Evolutionary conservation across 2,888 invertebrate genomes (phyloP), one percentile per base, ranked within the genome.

Genomic region (Nymphalis c-album): DNA sequence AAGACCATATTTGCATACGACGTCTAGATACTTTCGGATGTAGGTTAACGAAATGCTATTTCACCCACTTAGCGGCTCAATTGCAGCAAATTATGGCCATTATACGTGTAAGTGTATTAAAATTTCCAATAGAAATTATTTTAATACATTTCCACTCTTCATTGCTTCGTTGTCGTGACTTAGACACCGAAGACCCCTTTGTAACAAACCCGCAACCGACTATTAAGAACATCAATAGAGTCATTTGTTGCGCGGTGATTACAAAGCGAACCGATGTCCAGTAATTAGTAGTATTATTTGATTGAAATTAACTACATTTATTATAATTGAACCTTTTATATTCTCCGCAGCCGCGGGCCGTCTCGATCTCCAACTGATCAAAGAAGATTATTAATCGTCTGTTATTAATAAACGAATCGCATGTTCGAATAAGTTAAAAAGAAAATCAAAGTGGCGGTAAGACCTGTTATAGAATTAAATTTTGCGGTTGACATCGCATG

Each of bases 231-330:
- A 82, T 80, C 85, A 86, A 91, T 91, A 88, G 91, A 91, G 87
- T 80, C 86, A 90, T 91, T 90, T 87, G 84, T 90, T 85, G 87
- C 77, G 82, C 86, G 87, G 87, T 73, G 78, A 75, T 80, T 82
- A 91, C 89, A 91, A 90, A 91, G 91, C 82, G 78, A 74, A 70
- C 80, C 84, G 79, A 87, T 87, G 89, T 86, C 88, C 84, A 86
- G 84, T 91, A 91, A 91, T 91, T 91, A 90, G 89, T 79, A 79
- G 82, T 85, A 89, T 89, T 90, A 88, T 91, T 90, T 90, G 89
- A 91, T 91, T 90, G 90, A 88, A 91, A 91, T 89, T 90, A 87
- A 80, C 83, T 83, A 86, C 86, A 87, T 89, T 88, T 85, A 85
- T 88, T 87, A 87, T 88, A 88, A 90, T 88, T 85, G 85, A 83